phyloP scores from a whole-genome alignment of 2,888 invertebrate genomes.

The Ctenicera cuprea region DNA sequence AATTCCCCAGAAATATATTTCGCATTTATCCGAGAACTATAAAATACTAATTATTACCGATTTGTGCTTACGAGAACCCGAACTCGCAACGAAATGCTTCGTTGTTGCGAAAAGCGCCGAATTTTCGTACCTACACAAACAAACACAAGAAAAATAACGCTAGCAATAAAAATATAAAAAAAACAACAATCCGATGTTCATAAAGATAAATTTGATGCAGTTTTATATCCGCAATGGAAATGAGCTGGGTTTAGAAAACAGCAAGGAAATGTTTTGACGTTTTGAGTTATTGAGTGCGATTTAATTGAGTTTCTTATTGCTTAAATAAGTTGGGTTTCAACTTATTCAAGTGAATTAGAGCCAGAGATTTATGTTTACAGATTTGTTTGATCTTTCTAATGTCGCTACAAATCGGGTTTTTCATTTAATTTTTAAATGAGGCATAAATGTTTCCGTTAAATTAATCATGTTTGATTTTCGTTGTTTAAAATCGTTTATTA shows the following conservation, averaged over 20 bases:
- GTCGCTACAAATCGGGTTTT: neutral
- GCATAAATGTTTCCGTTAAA: too few species aligned
- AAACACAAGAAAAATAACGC: neutral
- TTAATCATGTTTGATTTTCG: too few species aligned
- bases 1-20: slow-evolving; percentile 55
- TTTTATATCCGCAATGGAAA: slow-evolving; percentile 23
- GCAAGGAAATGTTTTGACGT: slow-evolving; percentile 31
- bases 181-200: neutral
- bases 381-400: slow-evolving; percentile 20
- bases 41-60: slow-evolving; percentile 39
- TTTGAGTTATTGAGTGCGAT: slow-evolving; percentile 37
- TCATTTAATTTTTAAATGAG: neutral
- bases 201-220: slow-evolving; percentile 23
- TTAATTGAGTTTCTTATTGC: slow-evolving; percentile 37
- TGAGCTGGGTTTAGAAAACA: slow-evolving; percentile 4
- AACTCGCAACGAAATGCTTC: neutral
- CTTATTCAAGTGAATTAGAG: slow-evolving; percentile 26
- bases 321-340: slow-evolving; percentile 29
- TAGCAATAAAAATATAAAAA: slow-evolving; percentile 13
- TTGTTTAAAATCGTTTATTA: too few species aligned
- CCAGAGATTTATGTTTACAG: slow-evolving; percentile 18
- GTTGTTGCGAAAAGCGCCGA: neutral
- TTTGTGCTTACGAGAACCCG: neutral
- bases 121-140: neutral
- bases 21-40: slow-evolving; percentile 35